A percentile compares a stretch with the other conserved stretches of the same genome.
Conservation (phyloP, 2,888 invertebrate genomes). For the Tillus elongatus region DNA sequence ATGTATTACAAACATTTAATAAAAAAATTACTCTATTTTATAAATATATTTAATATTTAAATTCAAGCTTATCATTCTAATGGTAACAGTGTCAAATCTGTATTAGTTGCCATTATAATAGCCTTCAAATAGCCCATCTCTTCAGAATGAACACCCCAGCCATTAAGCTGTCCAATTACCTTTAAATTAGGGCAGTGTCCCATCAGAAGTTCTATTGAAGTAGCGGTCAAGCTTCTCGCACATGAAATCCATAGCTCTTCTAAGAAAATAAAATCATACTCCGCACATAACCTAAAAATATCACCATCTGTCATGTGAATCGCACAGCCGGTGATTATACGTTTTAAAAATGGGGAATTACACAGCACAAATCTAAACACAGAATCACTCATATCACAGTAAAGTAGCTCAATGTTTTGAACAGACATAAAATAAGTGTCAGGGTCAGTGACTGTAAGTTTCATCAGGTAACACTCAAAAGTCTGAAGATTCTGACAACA, state of each 20-base stretch:
- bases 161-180: constrained; percentile 54
- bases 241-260: constrained; percentile 63
- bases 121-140: constrained; percentile 59
- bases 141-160: constrained; percentile 58
- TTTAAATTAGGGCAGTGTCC: constrained; percentile 57
- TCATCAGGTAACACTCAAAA: constrained; percentile 59
- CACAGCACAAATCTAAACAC: constrained; percentile 54
- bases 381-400: constrained; percentile 51
- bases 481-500: constrained; percentile 47
- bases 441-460: constrained; percentile 48
- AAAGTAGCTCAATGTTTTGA: constrained; percentile 57
- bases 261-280: constrained; percentile 52
- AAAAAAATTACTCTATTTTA: too few species aligned
- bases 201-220: constrained; percentile 58
- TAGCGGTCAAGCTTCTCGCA: constrained; percentile 53
- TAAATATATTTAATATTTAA: neutral
- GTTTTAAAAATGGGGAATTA: constrained; percentile 50
- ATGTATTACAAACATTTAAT: too few species aligned
- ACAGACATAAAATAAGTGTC: constrained; percentile 51
- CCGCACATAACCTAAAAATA: constrained; percentile 55
- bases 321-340: constrained; percentile 56
- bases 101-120: constrained; percentile 56
- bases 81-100: constrained; percentile 55
- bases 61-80: neutral
- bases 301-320: constrained; percentile 59